A percentile compares a stretch with the other conserved stretches of the same genome.
These are phyloP conservation scores for Dryomyza anilis DNA, from an alignment of 2,888 invertebrate genomes.

Conservation along the genomic window DNA sequence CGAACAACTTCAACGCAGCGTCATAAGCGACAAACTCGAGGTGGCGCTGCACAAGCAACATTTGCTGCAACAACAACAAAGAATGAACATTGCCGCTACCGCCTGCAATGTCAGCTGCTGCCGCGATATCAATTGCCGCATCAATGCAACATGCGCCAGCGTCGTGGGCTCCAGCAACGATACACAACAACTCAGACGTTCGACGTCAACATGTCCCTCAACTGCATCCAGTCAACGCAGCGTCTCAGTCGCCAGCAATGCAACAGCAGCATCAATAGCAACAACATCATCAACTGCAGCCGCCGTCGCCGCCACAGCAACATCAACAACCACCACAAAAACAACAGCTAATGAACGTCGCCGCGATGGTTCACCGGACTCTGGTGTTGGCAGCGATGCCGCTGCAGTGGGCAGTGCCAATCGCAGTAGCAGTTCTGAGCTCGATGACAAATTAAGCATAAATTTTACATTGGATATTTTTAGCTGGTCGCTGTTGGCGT, in stretches of 20 bases:
- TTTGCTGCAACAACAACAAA: slow-evolving; percentile 35
- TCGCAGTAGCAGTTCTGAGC: slow-evolving; percentile 26
- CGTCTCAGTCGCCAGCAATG: slow-evolving; percentile 15
- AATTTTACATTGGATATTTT: slow-evolving; percentile 77
- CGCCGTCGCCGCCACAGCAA: slow-evolving; percentile 8
- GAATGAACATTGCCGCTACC: slow-evolving; percentile 31
- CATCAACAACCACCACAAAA: slow-evolving; percentile 8
- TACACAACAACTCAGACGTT: not conserved
- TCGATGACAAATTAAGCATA: slow-evolving; percentile 60
- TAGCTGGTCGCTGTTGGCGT: slow-evolving; percentile 71
- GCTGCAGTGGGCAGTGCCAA: slow-evolving; percentile 26
- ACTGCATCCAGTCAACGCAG: slow-evolving; percentile 25
- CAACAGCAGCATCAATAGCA: slow-evolving; percentile 1
- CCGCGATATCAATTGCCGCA: slow-evolving; percentile 51
- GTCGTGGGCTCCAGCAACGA: not conserved
- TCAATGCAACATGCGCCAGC: slow-evolving; percentile 40
- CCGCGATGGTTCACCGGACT: slow-evolving; percentile 36
- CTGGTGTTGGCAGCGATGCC: slow-evolving; percentile 36
- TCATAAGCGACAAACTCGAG: slow-evolving; percentile 45
- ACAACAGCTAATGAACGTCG: slow-evolving; percentile 1
- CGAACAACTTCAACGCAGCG: slow-evolving; percentile 59
- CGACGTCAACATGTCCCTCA: not conserved
- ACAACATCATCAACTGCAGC: slow-evolving; percentile 18
- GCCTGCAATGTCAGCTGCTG: slow-evolving; percentile 42
- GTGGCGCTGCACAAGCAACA: slow-evolving; percentile 34